Evolutionary conservation across 2,113 vertebrate genomes (phyloP).

Genomic region (Oreotrochilus melanogaster): DNA sequence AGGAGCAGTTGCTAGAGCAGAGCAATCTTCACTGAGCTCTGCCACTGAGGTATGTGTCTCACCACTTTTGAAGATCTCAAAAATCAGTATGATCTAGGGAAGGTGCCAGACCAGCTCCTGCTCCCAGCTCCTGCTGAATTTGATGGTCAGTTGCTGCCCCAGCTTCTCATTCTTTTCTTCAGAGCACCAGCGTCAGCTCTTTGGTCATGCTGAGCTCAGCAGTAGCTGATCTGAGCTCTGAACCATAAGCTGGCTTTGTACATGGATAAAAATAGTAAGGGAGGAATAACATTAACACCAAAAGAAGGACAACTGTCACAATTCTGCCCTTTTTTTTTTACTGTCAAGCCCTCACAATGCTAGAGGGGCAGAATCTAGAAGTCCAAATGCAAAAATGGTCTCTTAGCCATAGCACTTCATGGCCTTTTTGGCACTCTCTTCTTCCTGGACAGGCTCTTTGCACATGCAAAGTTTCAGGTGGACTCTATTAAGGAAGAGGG

Average conservation of each 20-base stretch:
- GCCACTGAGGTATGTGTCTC: neutral
- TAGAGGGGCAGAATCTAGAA: neutral
- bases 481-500: neutral
- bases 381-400: neutral
- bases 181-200: neutral
- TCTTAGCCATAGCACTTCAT: neutral
- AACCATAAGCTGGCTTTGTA: slow-evolving; percentile 8
- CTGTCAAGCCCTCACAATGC: neutral
- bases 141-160: neutral
- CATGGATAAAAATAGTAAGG: neutral
- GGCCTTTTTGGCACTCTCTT: neutral
- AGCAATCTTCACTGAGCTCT: neutral
- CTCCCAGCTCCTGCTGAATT: neutral
- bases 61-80: neutral
- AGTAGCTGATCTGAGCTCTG: slow-evolving; percentile 37
- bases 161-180: neutral
- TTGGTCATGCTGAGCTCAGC: slow-evolving; percentile 42
- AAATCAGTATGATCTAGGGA: neutral
- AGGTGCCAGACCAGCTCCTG: neutral
- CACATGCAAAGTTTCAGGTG: neutral
- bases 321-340: neutral
- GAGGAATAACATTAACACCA: neutral
- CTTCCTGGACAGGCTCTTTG: neutral
- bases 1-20: neutral
- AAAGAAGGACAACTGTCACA: slow-evolving; percentile 8